Evolutionary conservation across 2,113 vertebrate genomes (phyloP).

Genomic region (Microcebus murinus): DNA sequence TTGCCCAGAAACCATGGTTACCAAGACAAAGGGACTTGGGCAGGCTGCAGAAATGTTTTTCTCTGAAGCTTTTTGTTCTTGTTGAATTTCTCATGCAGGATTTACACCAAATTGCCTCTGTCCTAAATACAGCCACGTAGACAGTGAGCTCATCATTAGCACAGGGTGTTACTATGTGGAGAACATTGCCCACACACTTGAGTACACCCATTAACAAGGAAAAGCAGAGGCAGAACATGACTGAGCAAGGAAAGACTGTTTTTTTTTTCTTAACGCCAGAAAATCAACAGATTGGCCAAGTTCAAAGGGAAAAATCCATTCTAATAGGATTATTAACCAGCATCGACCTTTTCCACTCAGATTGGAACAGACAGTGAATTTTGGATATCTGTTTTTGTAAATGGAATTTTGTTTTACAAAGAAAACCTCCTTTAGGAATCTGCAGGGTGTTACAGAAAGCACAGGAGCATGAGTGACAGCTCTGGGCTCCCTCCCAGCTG

Average conservation of each 20-base stretch:
- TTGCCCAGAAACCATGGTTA: constrained; percentile 52
- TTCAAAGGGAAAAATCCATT: background rate
- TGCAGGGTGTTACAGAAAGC: background rate
- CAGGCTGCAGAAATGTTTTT: background rate
- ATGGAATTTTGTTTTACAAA: background rate
- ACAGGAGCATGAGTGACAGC: background rate
- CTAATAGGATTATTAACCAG: background rate
- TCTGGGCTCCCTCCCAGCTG: too few relatives aligned
- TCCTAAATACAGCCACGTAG: background rate
- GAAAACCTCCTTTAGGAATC: background rate
- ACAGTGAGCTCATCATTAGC: background rate
- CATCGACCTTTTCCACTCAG: background rate
- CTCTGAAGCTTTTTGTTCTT: constrained; percentile 7
- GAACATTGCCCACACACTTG: background rate
- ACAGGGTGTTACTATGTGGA: background rate
- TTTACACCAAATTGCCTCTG: background rate
- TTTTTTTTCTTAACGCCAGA: too few relatives aligned
- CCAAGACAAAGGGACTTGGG: constrained; percentile 1
- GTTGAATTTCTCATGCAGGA: background rate
- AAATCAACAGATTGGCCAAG: background rate
- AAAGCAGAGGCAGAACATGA: rapidly evolving
- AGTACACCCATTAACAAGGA: background rate
- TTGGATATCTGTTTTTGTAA: background rate
- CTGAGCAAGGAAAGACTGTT: background rate
- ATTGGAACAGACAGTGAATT: background rate